Evolutionary conservation across 2,888 invertebrate species (phyloP), one percentile per base, ranked within the genome.

Genomic region (Stenchaetothrips biformis): DNA sequence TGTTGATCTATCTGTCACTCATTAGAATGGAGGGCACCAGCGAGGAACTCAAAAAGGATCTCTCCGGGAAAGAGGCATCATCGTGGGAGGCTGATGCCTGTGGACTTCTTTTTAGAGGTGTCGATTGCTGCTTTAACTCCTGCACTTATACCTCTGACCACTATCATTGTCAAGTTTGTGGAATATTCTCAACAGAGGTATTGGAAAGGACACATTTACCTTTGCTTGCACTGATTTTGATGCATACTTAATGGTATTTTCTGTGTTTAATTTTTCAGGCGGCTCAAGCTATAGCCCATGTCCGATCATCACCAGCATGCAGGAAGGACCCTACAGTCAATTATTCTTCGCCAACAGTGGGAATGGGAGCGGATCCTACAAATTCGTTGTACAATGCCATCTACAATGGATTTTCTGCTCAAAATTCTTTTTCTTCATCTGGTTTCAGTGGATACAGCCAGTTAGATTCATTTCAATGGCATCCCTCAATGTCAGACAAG

Each of bases 331-430:
- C 67, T 25, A 21, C 25, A 11, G 67, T 74, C 4, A 21, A 74
- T 25, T 74, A 74, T 74, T 9, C 67, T 25, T 21, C 67, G 2
- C 25, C 67, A 25, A 25, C 67, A 4, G 67, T 21, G 7, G 67
- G 21, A 74, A 25, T 74, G 67, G 67, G 21, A 25, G 25, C 67
- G 21, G 67, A 74, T 74, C 67, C 67, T 11, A 74, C 67, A 9
- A 74, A 74, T 11, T 21, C 67, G 7, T 74, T 74, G 11, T 74
- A 74, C 25, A 74, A 74, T 74, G 67, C 67, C 67, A 21, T 74
- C 7, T 74, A 74, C 25, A 74, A 21, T 74, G 25, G 67, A 74
- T 74, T 74, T 74, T 9, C 25, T 74, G 67, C 25, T 25, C 67
- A 74, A 74, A 74, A 21, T 11, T 74, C 67, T 21, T 74, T 25